Percentiles rank a stretch among this genome's conserved stretches.
These are phyloP conservation scores for Theocolax elegans DNA, from an alignment of 1,140 invertebrate species.

Conservation along the genomic window DNA sequence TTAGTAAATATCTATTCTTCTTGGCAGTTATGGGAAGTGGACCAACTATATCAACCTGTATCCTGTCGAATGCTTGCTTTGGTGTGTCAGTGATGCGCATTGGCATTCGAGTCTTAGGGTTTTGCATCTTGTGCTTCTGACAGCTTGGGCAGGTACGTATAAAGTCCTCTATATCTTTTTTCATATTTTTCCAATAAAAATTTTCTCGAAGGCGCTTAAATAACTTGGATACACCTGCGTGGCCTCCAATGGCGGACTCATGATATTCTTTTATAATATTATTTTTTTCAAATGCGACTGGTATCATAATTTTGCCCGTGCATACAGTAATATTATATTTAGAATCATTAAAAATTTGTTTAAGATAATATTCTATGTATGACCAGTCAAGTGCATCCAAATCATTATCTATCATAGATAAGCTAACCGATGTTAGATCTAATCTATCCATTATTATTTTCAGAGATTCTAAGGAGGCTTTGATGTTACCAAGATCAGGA, in stretches of 20 bases:
- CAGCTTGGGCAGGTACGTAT: constrained; percentile 52
- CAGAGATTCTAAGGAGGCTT: too few relatives aligned
- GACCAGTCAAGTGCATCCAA: too few relatives aligned
- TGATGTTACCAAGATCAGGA: too few relatives aligned
- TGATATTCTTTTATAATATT: constrained; percentile 57
- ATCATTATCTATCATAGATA: too few relatives aligned
- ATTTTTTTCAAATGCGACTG: too few relatives aligned
- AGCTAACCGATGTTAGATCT: neutral
- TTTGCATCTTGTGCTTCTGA: constrained; percentile 44
- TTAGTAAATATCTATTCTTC: constrained; percentile 53
- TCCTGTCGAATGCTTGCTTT: constrained; percentile 37
- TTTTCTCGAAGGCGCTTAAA: constrained; percentile 54
- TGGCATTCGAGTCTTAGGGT: constrained; percentile 37
- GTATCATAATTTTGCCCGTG: too few relatives aligned
- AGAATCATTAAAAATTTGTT: too few relatives aligned
- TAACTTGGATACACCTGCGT: constrained; percentile 53
- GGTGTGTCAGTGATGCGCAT: constrained; percentile 46
- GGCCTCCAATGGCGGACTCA: constrained; percentile 52
- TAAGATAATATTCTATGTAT: too few relatives aligned
- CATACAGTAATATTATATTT: too few relatives aligned
- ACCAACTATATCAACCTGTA: constrained; percentile 46
- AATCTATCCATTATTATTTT: neutral
- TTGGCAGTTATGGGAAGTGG: constrained; percentile 37
- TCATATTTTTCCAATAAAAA: constrained; percentile 58
- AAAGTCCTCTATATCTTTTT: constrained; percentile 54